Base-by-base conservation (phyloP, 2,797 vertebrate genomes). In the Austrolebias charrua region DNA sequence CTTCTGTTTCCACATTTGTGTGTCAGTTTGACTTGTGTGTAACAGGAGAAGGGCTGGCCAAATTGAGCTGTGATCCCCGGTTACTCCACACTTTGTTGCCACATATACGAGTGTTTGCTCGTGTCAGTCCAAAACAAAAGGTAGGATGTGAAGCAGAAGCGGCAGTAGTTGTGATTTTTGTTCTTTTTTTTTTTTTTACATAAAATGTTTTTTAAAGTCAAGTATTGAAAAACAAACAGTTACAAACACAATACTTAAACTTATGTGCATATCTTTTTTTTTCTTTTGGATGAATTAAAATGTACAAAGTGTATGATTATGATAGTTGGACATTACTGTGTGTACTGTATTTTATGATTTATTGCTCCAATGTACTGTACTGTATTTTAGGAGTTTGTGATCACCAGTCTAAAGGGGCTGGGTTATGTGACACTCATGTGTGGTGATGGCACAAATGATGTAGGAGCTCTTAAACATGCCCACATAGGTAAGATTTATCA, bases 71-170 rank as follows among this genome's bases (percentile, higher is more conserved):
- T 11, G 87, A 94, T 48, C 58, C 88, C 0, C 68, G 46, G 19
- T 87, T 95, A 56, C 92, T 98, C 54, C 87, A 92, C 11, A 45
- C 40, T 1, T 92, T 99, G 66, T 91, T 99, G 54, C 96, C 97
- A 0, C 93, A 98, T 6, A 75, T 98, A 71, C 92, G 56, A 31
- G 96, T 99, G 64, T 99, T 98, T 3, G 96, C 97, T 54, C 92
- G 97, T 0, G 97, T 99, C 77, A 96, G 95, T 60, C 97, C 97
- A 2, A 98, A 98, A 87, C 97, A 99, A 81, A 99, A 99, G 94
- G 96, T 97, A 65, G 15, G 90, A 57, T 19, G 6, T 50, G 29
- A 40, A 47, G 42, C n/a, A 52, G 16, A 20, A 15, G 12, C 24
- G 6, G n/a, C 20, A 14, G 42, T 6, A 20, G 24, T 35, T 38